Evolutionary conservation across 1,140 invertebrate genomes (phyloP).

Genomic region (Brachionus plicatilis): DNA sequence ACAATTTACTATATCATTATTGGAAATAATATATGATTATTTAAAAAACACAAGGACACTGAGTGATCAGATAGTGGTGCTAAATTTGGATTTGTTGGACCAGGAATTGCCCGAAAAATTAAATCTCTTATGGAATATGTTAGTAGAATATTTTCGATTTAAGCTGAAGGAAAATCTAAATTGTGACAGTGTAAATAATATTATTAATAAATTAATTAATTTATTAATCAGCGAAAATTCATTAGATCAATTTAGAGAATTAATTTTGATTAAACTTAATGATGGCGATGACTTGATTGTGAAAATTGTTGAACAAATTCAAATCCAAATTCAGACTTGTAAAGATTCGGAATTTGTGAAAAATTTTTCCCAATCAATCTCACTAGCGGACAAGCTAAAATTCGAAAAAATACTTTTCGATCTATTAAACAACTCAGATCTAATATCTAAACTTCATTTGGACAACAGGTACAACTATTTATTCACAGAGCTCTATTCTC

Average conservation of each 20-base stretch:
- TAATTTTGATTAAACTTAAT: not conserved
- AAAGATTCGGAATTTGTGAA: not conserved
- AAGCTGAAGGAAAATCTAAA: not conserved
- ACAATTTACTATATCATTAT: not conserved
- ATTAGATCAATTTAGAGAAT: not conserved
- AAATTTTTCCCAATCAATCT: not conserved
- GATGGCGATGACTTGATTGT: not conserved
- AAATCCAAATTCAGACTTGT: not conserved
- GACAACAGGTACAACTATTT: slow-evolving; percentile 5
- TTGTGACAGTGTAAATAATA: not conserved
- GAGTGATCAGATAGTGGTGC: not conserved
- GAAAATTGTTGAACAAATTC: not conserved
- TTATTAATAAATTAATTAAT: not conserved
- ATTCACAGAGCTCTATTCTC: not conserved
- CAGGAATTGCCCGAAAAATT: not conserved
- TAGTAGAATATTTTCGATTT: not conserved
- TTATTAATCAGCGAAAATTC: not conserved
- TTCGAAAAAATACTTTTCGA: not conserved
- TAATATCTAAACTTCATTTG: not conserved
- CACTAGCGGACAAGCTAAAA: not conserved
- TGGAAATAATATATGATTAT: not conserved
- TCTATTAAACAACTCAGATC: not conserved
- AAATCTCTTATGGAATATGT: not conserved
- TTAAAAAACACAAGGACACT: not conserved
- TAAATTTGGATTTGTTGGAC: not conserved